Conservation (phyloP, 2,888 invertebrate species). For the Rotaria macrura region DNA sequence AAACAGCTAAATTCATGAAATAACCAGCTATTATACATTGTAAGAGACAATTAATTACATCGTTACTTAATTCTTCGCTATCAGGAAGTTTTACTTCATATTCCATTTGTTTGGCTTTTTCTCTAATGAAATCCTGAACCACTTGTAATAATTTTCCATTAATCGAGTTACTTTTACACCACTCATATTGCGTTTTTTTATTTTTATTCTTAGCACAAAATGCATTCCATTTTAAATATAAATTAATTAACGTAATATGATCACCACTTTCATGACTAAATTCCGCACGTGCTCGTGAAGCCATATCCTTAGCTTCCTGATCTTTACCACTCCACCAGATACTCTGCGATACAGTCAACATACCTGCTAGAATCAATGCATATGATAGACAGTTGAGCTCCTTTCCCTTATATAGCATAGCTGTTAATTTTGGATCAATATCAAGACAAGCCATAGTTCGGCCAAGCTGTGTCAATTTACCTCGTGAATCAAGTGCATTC, state of each 20-base stretch:
- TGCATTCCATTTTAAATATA: conserved; percentile 27
- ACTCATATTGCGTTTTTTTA: conserved; percentile 30
- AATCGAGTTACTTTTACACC: conserved; percentile 37
- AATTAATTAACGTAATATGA: conserved; percentile 35
- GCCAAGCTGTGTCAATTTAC: conserved; percentile 35
- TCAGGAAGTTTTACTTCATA: neutral
- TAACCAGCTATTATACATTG: neutral
- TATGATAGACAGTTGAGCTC: conserved; percentile 31
- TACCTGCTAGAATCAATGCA: conserved; percentile 35
- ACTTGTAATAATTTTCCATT: conserved; percentile 36
- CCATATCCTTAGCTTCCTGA: conserved; percentile 34
- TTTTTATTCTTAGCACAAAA: conserved; percentile 15
- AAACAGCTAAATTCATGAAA: neutral
- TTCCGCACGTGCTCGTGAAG: conserved; percentile 34
- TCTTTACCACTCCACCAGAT: conserved; percentile 35
- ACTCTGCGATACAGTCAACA: conserved; percentile 35
- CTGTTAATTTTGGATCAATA: conserved; percentile 36
- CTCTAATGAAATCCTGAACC: conserved; percentile 5
- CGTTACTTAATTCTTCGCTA: neutral
- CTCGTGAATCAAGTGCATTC: conserved; percentile 35
- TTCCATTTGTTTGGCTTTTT: neutral
- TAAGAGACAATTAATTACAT: neutral
- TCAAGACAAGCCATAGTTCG: conserved; percentile 35
- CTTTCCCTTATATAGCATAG: conserved; percentile 28
- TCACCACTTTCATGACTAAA: conserved; percentile 35